These are phyloP conservation scores for Drosophila testacea DNA, from an alignment of 2,888 invertebrate species.

Conservation along the genomic window DNA sequence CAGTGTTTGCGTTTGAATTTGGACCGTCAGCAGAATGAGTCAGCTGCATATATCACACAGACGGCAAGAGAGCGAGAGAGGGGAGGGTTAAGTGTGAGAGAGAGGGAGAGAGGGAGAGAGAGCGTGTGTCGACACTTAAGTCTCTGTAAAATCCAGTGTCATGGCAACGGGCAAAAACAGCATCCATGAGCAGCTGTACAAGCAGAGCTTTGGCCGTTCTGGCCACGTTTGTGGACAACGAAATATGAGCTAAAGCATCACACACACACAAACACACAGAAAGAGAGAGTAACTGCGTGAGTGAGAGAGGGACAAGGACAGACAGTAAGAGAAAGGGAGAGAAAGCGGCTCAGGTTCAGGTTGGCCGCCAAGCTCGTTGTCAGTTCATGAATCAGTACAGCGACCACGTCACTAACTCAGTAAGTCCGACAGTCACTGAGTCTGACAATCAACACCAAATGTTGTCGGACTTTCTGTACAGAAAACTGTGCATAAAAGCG, in stretches of 20 bases:
- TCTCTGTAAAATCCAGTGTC: conserved; percentile 80
- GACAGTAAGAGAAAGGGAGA: neutral
- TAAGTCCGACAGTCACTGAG: conserved; percentile 21
- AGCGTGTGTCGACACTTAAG: conserved; percentile 66
- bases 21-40: conserved; percentile 77
- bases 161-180: conserved; percentile 69
- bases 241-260: conserved; percentile 71
- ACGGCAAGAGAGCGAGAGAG: conserved; percentile 7
- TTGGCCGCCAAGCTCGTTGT: conserved; percentile 66
- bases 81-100: neutral
- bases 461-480: too few relatives aligned
- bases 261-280: conserved; percentile 18
- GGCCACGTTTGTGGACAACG: conserved; percentile 70
- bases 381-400: conserved; percentile 75
- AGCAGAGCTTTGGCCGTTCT: conserved; percentile 34
- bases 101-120: conserved; percentile 4
- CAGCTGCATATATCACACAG: conserved; percentile 74
- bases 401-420: conserved; percentile 52
- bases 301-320: neutral
- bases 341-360: conserved; percentile 60
- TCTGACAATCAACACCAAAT: conserved; percentile 61
- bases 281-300: neutral
- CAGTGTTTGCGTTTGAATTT: conserved; percentile 80
- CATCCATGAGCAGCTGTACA: conserved; percentile 63
- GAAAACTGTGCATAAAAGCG: too few relatives aligned